A percentile compares a stretch with the other conserved stretches of the same genome.
Evolutionary conservation across 2,888 invertebrate species (phyloP).

Genomic region (Candidula unifasciata): DNA sequence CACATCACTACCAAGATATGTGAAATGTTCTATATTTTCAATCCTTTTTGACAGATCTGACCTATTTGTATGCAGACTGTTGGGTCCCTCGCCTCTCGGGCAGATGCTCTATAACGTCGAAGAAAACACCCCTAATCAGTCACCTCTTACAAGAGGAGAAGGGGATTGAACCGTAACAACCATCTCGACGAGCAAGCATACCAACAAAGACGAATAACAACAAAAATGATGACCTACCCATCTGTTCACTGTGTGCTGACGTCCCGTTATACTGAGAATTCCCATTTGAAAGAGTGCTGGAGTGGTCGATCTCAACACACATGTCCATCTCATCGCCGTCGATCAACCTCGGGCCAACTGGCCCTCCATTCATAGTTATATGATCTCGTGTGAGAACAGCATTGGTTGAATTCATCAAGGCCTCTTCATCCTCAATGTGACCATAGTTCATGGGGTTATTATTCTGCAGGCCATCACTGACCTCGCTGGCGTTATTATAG

Average conservation of each 20-base stretch:
- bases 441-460: slow-evolving; percentile 32
- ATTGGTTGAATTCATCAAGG: slow-evolving; percentile 72
- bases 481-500: slow-evolving; percentile 33
- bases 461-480: slow-evolving; percentile 8
- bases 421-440: slow-evolving; percentile 51
- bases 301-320: slow-evolving; percentile 66
- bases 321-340: slow-evolving; percentile 76
- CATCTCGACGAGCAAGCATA: no score
- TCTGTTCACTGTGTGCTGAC: slow-evolving; percentile 59
- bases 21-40: no score
- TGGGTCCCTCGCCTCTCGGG: no score
- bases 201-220: not conserved
- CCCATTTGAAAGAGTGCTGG: slow-evolving; percentile 69
- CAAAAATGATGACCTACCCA: slow-evolving; percentile 60
- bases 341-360: slow-evolving; percentile 62
- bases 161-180: no score
- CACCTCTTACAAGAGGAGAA: no score
- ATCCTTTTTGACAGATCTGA: no score
- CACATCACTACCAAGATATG: no score
- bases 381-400: slow-evolving; percentile 43
- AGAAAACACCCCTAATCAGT: no score
- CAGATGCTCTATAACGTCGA: no score
- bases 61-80: no score
- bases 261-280: slow-evolving; percentile 56
- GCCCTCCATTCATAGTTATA: slow-evolving; percentile 66